Percentiles rank a stretch among this genome's conserved stretches.
Evolutionary conservation across 92 coral and sea anemone species (phyloP).

Genomic region (Umimayanthus chanpuru): DNA sequence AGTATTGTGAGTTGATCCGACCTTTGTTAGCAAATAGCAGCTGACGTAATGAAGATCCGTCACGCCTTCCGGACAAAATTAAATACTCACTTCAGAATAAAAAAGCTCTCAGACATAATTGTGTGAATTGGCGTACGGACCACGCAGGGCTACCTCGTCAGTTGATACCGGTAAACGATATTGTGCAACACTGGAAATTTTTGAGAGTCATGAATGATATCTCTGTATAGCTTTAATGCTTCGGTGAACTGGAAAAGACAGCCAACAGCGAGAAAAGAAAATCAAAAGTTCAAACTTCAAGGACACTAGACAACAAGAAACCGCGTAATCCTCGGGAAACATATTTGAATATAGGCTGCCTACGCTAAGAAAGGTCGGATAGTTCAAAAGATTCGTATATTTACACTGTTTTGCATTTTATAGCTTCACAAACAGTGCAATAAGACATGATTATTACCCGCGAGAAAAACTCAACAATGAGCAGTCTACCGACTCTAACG

Average conservation of each 20-base stretch:
- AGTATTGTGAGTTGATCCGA: not conserved
- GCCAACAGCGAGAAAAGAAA: not conserved
- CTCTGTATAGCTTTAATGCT: not conserved
- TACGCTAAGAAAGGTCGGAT: slow-evolving; percentile 24
- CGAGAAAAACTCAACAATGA: slow-evolving; percentile 28
- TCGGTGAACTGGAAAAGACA: slow-evolving; percentile 3
- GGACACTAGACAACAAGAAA: not conserved
- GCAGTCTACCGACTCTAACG: slow-evolving; percentile 54
- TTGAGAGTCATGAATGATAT: not conserved
- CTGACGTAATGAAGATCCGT: slow-evolving; percentile 7
- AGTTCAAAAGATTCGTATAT: slow-evolving; percentile 19
- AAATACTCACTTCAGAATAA: slow-evolving; percentile 16
- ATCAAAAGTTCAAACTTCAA: too few species aligned
- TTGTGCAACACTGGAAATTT: slow-evolving; percentile 3
- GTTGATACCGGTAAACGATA: not conserved
- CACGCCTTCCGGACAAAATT: slow-evolving; percentile 10
- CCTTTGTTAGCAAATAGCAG: not conserved
- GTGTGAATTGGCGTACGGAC: too few species aligned
- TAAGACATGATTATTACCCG: slow-evolving; percentile 38
- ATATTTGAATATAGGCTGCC: not conserved
- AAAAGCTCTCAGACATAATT: not conserved
- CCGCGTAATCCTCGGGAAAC: not conserved
- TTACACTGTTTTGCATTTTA: slow-evolving; percentile 20
- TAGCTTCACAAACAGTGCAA: slow-evolving; percentile 9
- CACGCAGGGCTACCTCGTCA: not conserved